Evolutionary conservation across 2,888 invertebrate genomes (phyloP).

Genomic region (Drosophila setosimentum): DNA sequence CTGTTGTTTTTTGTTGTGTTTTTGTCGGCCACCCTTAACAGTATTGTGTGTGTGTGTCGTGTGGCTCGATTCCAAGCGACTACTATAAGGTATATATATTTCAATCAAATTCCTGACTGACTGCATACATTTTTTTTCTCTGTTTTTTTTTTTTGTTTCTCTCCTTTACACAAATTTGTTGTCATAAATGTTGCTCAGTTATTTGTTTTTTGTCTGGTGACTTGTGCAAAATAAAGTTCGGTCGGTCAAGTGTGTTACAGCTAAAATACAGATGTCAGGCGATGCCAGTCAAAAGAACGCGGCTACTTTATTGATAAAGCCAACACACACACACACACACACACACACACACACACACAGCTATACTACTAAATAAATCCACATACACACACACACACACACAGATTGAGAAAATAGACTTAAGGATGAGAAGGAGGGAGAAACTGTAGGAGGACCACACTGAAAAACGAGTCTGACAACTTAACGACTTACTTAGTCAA

Average conservation of each 20-base stretch:
- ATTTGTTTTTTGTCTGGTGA: constrained; percentile 30
- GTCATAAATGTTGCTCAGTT: constrained; percentile 2
- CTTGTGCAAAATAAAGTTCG: constrained; percentile 47
- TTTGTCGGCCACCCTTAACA: background rate
- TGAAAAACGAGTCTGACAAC: constrained; percentile 74
- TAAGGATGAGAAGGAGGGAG: constrained; percentile 10
- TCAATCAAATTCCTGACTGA: constrained; percentile 15
- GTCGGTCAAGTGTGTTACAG: constrained; percentile 45
- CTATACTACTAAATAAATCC: constrained; percentile 24
- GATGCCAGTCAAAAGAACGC: constrained; percentile 45
- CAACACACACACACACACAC: constrained; percentile 34
- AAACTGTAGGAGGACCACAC: constrained; percentile 40
- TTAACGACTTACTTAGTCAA: constrained; percentile 79
- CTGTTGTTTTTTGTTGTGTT: constrained; percentile 2
- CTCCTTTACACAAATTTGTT: constrained; percentile 9
- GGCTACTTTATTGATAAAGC: constrained; percentile 74
- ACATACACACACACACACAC: constrained; percentile 14
- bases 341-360: constrained; percentile 20
- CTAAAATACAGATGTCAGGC: constrained; percentile 35
- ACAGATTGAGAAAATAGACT: constrained; percentile 1
- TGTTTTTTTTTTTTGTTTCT: background rate
- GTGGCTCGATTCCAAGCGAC: constrained; percentile 18
- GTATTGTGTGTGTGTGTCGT: constrained; percentile 8
- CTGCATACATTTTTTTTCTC: background rate
- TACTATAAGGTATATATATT: constrained; percentile 42